These are phyloP conservation scores for Triplophysa siluroides DNA, from an alignment of 2,113 vertebrate species.

Conservation along the genomic window DNA sequence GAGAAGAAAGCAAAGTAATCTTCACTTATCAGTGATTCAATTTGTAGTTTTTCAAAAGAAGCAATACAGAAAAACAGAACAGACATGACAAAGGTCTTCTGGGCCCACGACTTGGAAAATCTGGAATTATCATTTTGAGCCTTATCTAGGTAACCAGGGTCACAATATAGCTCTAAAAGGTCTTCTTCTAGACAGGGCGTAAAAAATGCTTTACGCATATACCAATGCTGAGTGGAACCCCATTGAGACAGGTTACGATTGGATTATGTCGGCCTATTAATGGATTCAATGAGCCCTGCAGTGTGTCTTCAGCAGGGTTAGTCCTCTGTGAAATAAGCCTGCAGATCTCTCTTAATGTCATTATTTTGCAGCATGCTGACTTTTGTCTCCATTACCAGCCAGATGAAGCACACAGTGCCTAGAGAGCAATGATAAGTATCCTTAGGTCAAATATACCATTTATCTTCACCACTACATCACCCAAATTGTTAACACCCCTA, in stretches of 20 bases:
- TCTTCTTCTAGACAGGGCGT: not conserved
- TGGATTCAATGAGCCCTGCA: slow-evolving; percentile 3
- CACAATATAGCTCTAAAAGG: not conserved
- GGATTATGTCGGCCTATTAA: slow-evolving; percentile 16
- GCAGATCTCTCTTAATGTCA: slow-evolving; percentile 24
- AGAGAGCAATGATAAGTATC: not conserved
- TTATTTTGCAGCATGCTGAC: slow-evolving; percentile 5
- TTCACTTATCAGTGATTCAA: not conserved
- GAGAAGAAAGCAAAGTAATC: not conserved
- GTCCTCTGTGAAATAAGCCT: not conserved
- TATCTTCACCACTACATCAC: not conserved
- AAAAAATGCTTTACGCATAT: not conserved
- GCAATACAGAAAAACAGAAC: not conserved
- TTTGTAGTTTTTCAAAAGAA: too few relatives aligned
- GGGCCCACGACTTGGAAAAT: not conserved
- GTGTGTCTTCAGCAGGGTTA: not conserved
- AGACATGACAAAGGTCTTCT: not conserved
- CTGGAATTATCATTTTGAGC: slow-evolving; percentile 8
- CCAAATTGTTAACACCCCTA: not conserved
- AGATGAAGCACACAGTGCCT: not conserved
- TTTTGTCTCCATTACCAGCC: slow-evolving; percentile 3
- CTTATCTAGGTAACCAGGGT: slow-evolving; percentile 1
- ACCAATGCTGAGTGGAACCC: not conserved
- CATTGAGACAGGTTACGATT: not conserved
- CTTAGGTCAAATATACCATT: not conserved